These are phyloP conservation scores for Laticauda colubrina DNA, from an alignment of 2,113 vertebrate genomes.

Conservation along the genomic window DNA sequence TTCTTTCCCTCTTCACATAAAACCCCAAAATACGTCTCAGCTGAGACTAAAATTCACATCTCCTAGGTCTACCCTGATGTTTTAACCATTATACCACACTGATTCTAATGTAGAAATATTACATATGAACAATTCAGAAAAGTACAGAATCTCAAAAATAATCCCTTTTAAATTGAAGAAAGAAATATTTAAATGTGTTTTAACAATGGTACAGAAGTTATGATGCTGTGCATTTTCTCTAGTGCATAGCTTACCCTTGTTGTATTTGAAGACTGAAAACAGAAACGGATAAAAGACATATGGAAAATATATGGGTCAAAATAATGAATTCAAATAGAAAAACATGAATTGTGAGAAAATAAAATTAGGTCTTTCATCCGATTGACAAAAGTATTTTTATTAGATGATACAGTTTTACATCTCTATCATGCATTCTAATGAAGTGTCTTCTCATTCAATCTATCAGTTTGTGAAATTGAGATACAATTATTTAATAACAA, in stretches of 20 bases:
- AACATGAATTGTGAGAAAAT: constrained; percentile 53
- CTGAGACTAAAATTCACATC: background rate
- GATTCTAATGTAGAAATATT: background rate
- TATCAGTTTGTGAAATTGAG: constrained; percentile 52
- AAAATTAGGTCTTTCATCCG: constrained; percentile 46
- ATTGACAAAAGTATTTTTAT: constrained; percentile 69
- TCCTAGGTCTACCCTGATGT: background rate
- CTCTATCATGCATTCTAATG: constrained; percentile 52
- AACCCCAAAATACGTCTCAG: background rate
- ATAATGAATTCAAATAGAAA: constrained; percentile 12
- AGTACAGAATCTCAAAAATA: background rate
- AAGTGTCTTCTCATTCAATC: constrained; percentile 52
- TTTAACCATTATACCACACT: background rate
- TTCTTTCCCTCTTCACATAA: background rate
- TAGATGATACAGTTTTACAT: constrained; percentile 57
- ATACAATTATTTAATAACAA: constrained; percentile 33
- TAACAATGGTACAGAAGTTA: background rate
- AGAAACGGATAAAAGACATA: constrained; percentile 24
- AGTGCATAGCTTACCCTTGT: constrained; percentile 42
- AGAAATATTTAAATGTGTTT: background rate
- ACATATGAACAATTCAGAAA: background rate
- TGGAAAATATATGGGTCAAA: no score
- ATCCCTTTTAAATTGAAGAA: background rate
- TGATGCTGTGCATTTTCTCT: background rate
- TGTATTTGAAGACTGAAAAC: constrained; percentile 35